Evolutionary conservation across 2,797 vertebrate species (phyloP).

Genomic region (Rhodeus uyekii): DNA sequence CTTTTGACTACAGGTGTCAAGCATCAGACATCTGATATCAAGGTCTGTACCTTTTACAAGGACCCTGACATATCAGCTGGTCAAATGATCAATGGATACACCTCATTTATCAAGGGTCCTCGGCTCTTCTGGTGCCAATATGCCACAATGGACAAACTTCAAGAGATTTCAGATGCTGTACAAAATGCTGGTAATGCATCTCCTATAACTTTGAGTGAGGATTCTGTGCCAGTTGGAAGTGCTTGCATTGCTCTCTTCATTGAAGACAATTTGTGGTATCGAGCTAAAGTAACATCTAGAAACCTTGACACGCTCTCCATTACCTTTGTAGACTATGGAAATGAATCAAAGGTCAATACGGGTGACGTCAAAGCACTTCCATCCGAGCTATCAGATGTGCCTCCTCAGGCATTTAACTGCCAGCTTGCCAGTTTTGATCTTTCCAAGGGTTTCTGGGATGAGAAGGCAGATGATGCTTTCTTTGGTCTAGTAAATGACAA

Average conservation of each 20-base stretch:
- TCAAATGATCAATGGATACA: constrained; percentile 75
- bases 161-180: constrained; percentile 72
- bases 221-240: constrained; percentile 70
- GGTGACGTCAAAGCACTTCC: constrained; percentile 77
- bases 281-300: constrained; percentile 77
- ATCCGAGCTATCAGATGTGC: constrained; percentile 68
- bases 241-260: constrained; percentile 80
- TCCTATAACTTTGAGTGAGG: constrained; percentile 30
- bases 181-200: constrained; percentile 66
- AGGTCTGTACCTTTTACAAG: constrained; percentile 47
- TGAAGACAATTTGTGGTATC: constrained; percentile 84
- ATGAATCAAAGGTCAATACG: constrained; percentile 71
- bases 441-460: constrained; percentile 78
- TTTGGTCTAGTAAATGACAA: constrained; percentile 73
- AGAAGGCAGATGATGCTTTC: constrained; percentile 75
- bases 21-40: constrained; percentile 57
- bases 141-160: constrained; percentile 71
- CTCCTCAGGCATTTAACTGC: constrained; percentile 86
- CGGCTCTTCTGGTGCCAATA: constrained; percentile 88
- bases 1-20: constrained; percentile 25
- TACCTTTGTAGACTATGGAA: constrained; percentile 89
- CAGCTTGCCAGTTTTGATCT: constrained; percentile 82
- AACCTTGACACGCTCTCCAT: constrained; percentile 68
- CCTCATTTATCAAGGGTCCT: constrained; percentile 73
- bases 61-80: constrained; percentile 64